Conservation (phyloP, 2,797 vertebrate species). For the Oryzias dopingdopingensis region DNA sequence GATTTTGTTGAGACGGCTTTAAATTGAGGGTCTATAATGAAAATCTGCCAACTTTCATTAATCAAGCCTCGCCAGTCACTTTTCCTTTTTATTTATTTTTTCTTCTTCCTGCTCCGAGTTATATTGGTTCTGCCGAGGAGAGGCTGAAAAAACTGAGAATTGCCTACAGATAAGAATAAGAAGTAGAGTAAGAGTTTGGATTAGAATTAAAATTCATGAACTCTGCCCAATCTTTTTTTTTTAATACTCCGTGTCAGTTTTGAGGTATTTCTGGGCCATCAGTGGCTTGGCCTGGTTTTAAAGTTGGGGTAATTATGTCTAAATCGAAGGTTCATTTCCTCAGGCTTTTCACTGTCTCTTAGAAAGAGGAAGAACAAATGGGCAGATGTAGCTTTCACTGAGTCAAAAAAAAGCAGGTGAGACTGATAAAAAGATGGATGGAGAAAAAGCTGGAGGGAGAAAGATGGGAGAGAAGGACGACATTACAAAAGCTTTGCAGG, state of each 20-base stretch:
- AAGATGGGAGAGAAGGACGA: slow-evolving; percentile 59
- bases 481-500: slow-evolving; percentile 33
- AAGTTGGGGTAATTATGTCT: slow-evolving; percentile 48
- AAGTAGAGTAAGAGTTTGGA: slow-evolving; percentile 58
- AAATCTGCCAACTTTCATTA: slow-evolving; percentile 53
- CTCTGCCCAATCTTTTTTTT: slow-evolving; percentile 40
- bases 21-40: slow-evolving; percentile 52
- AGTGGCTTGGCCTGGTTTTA: slow-evolving; percentile 44
- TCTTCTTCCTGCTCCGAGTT: slow-evolving; percentile 26
- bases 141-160: slow-evolving; percentile 51
- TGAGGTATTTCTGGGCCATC: slow-evolving; percentile 53
- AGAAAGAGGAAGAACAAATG: slow-evolving; percentile 24
- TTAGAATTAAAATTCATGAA: slow-evolving; percentile 72
- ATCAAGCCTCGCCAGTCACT: slow-evolving; percentile 56
- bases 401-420: slow-evolving; percentile 20
- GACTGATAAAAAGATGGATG: slow-evolving; percentile 28
- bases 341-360: slow-evolving; percentile 24
- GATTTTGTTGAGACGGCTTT: slow-evolving; percentile 40
- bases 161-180: slow-evolving; percentile 64
- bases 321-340: slow-evolving; percentile 48
- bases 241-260: slow-evolving; percentile 48
- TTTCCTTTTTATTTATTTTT: slow-evolving; percentile 6
- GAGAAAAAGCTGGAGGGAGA: slow-evolving; percentile 21
- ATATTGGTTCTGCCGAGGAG: slow-evolving; percentile 33
- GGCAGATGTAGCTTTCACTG: slow-evolving; percentile 5